phyloP scores from a whole-genome alignment of 2,888 invertebrate genomes.

The Stegophylla sp. region DNA sequence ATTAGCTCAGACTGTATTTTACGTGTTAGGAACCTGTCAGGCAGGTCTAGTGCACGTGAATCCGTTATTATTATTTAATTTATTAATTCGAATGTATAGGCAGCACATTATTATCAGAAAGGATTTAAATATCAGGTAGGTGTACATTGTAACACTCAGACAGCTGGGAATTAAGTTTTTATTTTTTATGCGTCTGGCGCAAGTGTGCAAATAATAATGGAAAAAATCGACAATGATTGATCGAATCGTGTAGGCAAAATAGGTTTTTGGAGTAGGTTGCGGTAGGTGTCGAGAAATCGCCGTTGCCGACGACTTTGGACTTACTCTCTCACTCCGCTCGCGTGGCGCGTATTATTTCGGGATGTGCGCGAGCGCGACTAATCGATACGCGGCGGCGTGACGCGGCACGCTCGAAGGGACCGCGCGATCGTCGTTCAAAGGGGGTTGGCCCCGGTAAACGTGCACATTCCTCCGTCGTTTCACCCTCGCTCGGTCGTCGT shows the following conservation, averaged over 20 bases:
- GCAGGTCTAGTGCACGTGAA: too few species aligned
- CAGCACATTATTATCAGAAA: neutral
- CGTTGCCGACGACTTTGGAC: neutral
- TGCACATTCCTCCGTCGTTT: constrained; percentile 42
- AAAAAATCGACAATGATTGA: constrained; percentile 14
- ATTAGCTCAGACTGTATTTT: too few species aligned
- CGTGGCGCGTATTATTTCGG: neutral
- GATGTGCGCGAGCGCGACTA: constrained; percentile 25
- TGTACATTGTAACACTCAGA: neutral
- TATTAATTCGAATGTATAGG: neutral
- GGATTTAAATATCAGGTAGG: neutral
- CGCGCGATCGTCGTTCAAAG: neutral
- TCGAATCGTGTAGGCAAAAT: neutral
- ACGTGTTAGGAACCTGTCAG: constrained; percentile 34
- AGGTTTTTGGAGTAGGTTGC: constrained; percentile 44
- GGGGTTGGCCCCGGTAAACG: constrained; percentile 16
- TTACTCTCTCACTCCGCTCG: neutral
- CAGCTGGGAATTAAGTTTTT: neutral
- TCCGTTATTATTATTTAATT: too few species aligned
- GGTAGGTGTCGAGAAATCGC: neutral
- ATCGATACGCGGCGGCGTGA: constrained; percentile 21
- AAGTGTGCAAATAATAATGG: neutral
- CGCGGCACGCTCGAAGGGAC: neutral
- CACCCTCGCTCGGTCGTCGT: neutral
- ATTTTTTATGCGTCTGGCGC: neutral